These are phyloP conservation scores for Flabesymbios commensalis DNA, from an alignment of 2,888 invertebrate genomes.

Conservation along the genomic window DNA sequence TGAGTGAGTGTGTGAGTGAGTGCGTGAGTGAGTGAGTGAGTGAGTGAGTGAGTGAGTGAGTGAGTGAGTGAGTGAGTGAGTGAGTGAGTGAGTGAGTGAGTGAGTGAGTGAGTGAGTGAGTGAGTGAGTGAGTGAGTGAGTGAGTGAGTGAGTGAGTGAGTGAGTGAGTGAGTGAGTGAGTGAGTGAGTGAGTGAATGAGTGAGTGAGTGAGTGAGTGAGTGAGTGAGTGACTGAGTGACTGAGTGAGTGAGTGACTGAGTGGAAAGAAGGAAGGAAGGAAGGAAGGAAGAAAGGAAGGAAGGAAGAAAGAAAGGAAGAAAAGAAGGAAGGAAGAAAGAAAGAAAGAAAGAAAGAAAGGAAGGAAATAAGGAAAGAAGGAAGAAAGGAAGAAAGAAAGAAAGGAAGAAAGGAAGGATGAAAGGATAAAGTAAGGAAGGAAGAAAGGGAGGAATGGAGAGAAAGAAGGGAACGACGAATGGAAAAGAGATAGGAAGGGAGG, in stretches of 20 bases:
- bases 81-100: too few species aligned
- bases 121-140: neutral
- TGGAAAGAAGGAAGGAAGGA: neutral
- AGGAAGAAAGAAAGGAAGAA: neutral
- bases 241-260: neutral
- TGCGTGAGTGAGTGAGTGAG: too few species aligned
- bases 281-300: neutral
- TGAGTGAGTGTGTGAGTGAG: too few species aligned
- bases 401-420: neutral
- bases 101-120: neutral
- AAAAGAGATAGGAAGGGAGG: neutral
- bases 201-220: too few species aligned
- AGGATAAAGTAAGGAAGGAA: neutral
- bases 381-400: neutral
- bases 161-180: too few species aligned
- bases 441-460: conserved; percentile 3
- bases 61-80: too few species aligned
- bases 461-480: neutral
- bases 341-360: neutral
- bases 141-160: neutral
- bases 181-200: too few species aligned
- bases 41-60: too few species aligned
- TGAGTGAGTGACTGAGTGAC: neutral
- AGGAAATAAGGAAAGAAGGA: neutral
- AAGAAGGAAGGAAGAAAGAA: neutral